A percentile compares a stretch with the other conserved stretches of the same genome.
phyloP scores from a whole-genome alignment of 2,888 invertebrate species.

The Parnassius glacialis region DNA sequence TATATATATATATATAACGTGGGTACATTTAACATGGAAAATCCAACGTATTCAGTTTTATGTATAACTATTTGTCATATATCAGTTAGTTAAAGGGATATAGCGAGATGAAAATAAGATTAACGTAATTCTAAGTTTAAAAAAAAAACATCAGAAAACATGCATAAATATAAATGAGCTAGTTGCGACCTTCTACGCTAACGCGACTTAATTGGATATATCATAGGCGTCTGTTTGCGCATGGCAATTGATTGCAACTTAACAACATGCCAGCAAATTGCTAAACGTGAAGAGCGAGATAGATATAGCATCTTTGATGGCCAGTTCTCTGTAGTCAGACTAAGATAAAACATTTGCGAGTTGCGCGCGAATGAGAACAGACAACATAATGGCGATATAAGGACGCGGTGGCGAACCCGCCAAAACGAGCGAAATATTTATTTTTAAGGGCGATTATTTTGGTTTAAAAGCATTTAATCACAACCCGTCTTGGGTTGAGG shows the following conservation, averaged over 20 bases:
- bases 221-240: constrained; percentile 82
- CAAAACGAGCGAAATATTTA: constrained; percentile 55
- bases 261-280: constrained; percentile 79
- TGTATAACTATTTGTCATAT: too few relatives aligned
- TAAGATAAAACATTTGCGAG: constrained; percentile 36
- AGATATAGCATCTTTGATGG: constrained; percentile 23
- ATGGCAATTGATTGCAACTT: constrained; percentile 81
- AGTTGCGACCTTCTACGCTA: constrained; percentile 47
- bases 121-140: too few relatives aligned
- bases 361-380: constrained; percentile 38
- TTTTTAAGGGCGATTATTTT: constrained; percentile 68
- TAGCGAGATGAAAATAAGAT: too few relatives aligned
- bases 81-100: too few relatives aligned
- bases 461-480: constrained; percentile 69
- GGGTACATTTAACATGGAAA: too few relatives aligned
- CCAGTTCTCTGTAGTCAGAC: constrained; percentile 32
- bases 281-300: constrained; percentile 54
- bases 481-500: constrained; percentile 43
- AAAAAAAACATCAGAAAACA: too few relatives aligned
- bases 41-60: too few relatives aligned
- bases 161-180: constrained; percentile 35
- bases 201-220: constrained; percentile 78
- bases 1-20: too few relatives aligned
- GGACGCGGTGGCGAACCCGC: constrained; percentile 52
- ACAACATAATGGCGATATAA: constrained; percentile 54